Conservation (phyloP, 2,888 invertebrate species). For the Ophion ventricosus region DNA sequence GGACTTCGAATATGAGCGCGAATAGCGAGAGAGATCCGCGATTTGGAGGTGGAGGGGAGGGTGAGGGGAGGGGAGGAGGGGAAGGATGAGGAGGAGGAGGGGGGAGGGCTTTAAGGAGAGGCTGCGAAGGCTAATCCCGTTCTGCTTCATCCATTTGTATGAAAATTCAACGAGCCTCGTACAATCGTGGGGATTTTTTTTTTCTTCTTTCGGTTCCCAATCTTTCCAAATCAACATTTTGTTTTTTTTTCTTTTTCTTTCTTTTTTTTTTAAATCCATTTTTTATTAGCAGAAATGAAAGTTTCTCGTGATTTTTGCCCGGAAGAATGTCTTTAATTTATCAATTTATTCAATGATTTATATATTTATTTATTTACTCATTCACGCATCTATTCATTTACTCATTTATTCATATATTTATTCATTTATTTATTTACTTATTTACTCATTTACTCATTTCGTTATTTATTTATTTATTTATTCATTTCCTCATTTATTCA, state of each 20-base stretch:
- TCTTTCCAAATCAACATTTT: neutral
- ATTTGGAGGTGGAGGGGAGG: neutral
- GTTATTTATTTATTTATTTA: neutral
- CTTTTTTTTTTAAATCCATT: too few species aligned
- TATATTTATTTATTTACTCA: too few species aligned
- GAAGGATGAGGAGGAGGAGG: neutral
- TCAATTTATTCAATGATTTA: too few species aligned
- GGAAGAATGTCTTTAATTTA: too few species aligned
- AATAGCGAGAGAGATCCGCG: neutral
- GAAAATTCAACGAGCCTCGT: neutral
- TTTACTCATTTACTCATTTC: too few species aligned
- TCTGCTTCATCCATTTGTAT: slow-evolving; percentile 9
- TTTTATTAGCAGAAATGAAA: too few species aligned
- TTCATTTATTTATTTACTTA: too few species aligned
- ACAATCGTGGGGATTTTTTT: neutral
- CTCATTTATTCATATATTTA: too few species aligned
- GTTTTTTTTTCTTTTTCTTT: neutral
- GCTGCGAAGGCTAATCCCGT: slow-evolving; percentile 20
- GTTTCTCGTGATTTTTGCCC: too few species aligned
- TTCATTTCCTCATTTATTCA: too few species aligned
- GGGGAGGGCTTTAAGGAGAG: neutral
- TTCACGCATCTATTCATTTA: too few species aligned
- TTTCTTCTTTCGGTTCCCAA: too few species aligned
- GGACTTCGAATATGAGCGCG: slow-evolving; percentile 48
- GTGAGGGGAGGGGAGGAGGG: neutral